Conservation (phyloP, 2,113 vertebrate species). For the Albula glossodonta region DNA sequence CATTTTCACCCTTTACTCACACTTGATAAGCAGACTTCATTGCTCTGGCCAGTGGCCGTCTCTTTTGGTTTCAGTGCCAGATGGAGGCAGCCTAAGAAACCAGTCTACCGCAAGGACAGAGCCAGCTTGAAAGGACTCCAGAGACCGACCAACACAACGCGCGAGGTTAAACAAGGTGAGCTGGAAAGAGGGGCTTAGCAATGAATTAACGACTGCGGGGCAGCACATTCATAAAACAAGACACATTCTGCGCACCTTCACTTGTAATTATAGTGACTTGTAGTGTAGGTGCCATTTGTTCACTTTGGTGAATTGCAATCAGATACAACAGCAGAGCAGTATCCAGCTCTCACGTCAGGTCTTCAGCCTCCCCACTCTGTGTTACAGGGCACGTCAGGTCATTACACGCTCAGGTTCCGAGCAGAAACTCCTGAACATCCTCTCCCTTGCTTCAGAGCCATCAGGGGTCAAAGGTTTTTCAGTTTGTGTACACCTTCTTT, state of each 20-base stretch:
- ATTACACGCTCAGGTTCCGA: not conserved
- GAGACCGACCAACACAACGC: not conserved
- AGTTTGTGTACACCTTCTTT: not conserved
- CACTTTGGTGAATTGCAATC: not conserved
- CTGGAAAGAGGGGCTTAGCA: not conserved
- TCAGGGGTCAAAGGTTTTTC: not conserved
- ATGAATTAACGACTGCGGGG: not conserved
- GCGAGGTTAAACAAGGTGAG: not conserved
- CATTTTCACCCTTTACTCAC: not conserved
- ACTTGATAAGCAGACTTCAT: not conserved
- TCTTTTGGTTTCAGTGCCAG: not conserved
- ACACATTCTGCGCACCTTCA: not conserved
- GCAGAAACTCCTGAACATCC: not conserved
- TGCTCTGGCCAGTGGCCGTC: not conserved
- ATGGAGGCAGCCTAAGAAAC: not conserved
- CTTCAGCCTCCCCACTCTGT: not conserved
- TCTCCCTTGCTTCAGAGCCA: not conserved
- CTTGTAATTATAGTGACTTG: not conserved
- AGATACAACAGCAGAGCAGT: not conserved
- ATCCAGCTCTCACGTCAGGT: not conserved
- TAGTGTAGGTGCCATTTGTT: not conserved
- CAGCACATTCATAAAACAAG: not conserved
- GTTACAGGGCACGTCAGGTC: not conserved
- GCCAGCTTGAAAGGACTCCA: not conserved
- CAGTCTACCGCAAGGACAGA: not conserved